Evolutionary conservation across 2,113 vertebrate species (phyloP), one percentile per base, ranked within the genome.

Genomic region (Romanogobio albipinnatus): DNA sequence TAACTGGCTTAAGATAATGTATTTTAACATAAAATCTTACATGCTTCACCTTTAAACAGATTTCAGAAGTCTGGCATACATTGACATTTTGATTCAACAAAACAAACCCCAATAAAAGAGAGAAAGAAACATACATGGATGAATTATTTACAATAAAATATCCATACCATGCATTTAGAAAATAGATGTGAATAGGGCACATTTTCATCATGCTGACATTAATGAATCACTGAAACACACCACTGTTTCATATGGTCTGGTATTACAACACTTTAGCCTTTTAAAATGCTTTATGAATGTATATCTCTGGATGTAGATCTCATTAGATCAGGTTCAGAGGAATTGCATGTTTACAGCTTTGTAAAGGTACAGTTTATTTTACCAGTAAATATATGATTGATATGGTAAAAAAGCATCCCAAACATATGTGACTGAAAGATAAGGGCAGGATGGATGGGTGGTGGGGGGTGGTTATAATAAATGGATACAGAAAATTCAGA

Each of bases 241-340:
- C 9, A 45, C 24, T 49, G 26, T 39, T 79, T 45, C 45, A 45
- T 22, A 22, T 24, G 7, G 5, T 75, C 53, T 78, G 53, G 24
- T 80, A 64, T 80, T 64, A 80, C 17, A 64, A n/a, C 59, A 39
- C 22, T 43, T 61, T 78, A 43, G 22, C 24, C 59, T 47, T 64
- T 29, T 13, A 64, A 77, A 64, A 26, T 11, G n/a, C 36, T n/a
- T 80, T 80, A 24, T 66, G 43, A 49, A 29, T 64, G 26, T 64
- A 45, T 79, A 9, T 79, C 2, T 64, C 24, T 80, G 14, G 15
- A 26, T 39, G 39, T 36, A 80, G 77, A 64, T 64, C 59, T 61
- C 58, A 64, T 80, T 80, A 47, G 13, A 49, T 64, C 39, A 80
- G 59, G 77, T 64, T 80, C n/a, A 47, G 58, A 80, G 39, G 56